These are phyloP conservation scores for Polypedilum vanderplanki DNA, from an alignment of 1,140 invertebrate genomes.

Conservation along the genomic window DNA sequence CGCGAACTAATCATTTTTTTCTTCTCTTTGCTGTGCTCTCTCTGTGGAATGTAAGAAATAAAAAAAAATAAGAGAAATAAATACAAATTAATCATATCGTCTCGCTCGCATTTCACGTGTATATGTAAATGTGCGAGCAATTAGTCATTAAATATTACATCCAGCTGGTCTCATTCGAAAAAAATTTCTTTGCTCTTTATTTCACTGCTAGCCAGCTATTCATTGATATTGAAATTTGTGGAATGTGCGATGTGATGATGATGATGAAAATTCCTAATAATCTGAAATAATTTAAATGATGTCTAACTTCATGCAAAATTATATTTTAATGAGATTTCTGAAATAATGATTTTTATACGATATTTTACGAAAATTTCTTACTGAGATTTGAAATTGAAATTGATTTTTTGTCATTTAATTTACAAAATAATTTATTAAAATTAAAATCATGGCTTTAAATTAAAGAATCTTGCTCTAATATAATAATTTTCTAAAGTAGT, in stretches of 20 bases:
- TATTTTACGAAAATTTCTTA: too few species aligned
- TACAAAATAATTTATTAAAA: too few species aligned
- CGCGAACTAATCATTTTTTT: slow-evolving; percentile 24
- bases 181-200: too few species aligned
- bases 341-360: too few species aligned
- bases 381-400: too few species aligned
- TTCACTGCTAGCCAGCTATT: too few species aligned
- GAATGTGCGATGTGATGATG: not conserved
- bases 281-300: not conserved
- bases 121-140: slow-evolving; percentile 5
- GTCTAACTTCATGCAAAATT: not conserved
- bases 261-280: slow-evolving; percentile 11
- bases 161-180: too few species aligned
- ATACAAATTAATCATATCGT: slow-evolving; percentile 29
- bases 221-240: not conserved
- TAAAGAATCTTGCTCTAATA: too few species aligned
- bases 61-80: slow-evolving; percentile 13
- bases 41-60: not conserved
- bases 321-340: too few species aligned
- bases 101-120: not conserved
- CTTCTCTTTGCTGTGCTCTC: not conserved
- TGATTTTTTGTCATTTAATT: too few species aligned
- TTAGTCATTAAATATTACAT: not conserved
- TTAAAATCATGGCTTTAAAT: too few species aligned
- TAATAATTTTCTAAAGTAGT: too few species aligned